Conservation (phyloP, 2,888 invertebrate genomes). For the Palloptera scutellata region DNA sequence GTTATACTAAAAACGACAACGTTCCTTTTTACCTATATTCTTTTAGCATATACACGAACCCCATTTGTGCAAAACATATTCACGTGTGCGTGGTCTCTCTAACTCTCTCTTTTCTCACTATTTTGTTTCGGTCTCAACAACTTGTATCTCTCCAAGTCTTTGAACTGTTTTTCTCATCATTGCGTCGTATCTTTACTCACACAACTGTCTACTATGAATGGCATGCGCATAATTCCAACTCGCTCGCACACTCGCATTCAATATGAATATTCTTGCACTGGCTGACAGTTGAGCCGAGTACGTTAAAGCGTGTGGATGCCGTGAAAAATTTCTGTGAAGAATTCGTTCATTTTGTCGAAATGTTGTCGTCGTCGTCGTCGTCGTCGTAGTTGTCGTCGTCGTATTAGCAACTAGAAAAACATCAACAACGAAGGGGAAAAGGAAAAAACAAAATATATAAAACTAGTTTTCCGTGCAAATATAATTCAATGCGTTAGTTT, state of each 20-base stretch:
- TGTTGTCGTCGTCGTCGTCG: not conserved
- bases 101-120: not conserved
- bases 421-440: too few species aligned
- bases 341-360: not conserved
- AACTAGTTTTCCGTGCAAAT: slow-evolving; percentile 16
- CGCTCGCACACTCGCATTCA: too few species aligned
- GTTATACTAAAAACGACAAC: not conserved
- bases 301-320: slow-evolving; percentile 48
- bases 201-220: too few species aligned
- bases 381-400: not conserved
- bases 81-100: not conserved
- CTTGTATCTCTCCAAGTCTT: too few species aligned
- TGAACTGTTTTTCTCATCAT: too few species aligned
- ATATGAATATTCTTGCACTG: slow-evolving; percentile 17
- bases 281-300: slow-evolving; percentile 51
- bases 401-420: not conserved
- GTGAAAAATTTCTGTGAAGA: too few species aligned
- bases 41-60: slow-evolving; percentile 1
- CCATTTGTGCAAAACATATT: not conserved
- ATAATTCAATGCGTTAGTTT: not conserved
- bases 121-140: not conserved
- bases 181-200: too few species aligned
- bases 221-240: too few species aligned
- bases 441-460: not conserved
- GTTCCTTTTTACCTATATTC: too few species aligned